Base-by-base conservation (phyloP, 2,113 vertebrate genomes). In the Choloepus hoffmanni region DNA sequence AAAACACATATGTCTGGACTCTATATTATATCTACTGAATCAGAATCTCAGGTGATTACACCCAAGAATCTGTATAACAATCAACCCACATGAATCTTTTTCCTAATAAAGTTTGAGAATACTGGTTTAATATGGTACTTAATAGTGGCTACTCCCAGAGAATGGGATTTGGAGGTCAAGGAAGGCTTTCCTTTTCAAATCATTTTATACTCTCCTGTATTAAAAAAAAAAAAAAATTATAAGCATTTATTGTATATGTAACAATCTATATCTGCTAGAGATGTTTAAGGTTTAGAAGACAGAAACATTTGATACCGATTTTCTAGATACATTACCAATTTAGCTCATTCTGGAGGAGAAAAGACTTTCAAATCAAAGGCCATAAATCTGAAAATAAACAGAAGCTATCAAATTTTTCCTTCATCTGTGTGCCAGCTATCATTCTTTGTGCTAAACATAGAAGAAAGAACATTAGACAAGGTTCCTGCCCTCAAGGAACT, bases 251-350 rank as follows among this genome's bases (percentile, higher is more conserved):
- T 84, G 67, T 7, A 50, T 85, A 76, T 60, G 36, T 68, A 74
- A 85, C 50, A 76, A 79, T 72, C 28, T 91, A 77, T 40, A 48
- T 43, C 12, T 72, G 43, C 48, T 89, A 89, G 85, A 96, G 26
- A 48, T 67, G 73, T 91, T 36, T 79, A 65, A 74, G 12, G 26
- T 65, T 85, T 74, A 73, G 26, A 88, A 67, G 48, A 58, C 11
- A 21, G 13, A 79, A 73, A 76, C 30, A 77, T 89, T 89, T 78
- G 55, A 73, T 82, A 36, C 43, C 28, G 24, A 90, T 87, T 93
- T 65, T 36, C 58, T 72, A 6, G 18, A 84, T 77, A 68, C 26
- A 62, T 68, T 53, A 87, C 26, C 63, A 89, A 48, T 70, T 77
- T 50, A 55, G 33, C 3, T 85, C 5, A 79, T 50, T 89, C 14